These are phyloP conservation scores for Gavia stellata DNA, from an alignment of 2,113 vertebrate species.

Conservation along the genomic window DNA sequence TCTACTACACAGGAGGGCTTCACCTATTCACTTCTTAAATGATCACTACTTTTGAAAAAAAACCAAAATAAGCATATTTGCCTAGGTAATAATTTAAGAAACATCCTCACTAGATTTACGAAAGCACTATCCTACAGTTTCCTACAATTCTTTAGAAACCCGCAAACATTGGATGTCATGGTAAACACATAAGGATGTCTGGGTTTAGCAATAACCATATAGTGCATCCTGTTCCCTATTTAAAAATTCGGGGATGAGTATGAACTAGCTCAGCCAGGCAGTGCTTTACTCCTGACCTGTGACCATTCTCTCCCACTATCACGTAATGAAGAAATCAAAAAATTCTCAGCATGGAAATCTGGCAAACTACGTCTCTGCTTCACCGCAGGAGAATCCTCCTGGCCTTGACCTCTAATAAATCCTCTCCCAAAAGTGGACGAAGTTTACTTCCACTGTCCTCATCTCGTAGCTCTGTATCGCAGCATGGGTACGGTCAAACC, in stretches of 20 bases:
- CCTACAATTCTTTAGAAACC: not conserved
- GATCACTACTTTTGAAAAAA: not conserved
- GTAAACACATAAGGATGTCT: not conserved
- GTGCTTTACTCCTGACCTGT: not conserved
- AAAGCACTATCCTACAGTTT: not conserved
- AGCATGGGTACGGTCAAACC: not conserved
- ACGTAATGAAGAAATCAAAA: not conserved
- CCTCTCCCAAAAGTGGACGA: not conserved
- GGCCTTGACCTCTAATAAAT: not conserved
- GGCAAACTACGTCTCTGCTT: not conserved
- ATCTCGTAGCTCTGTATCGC: not conserved
- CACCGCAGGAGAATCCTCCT: not conserved
- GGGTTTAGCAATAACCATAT: not conserved
- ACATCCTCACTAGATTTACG: not conserved
- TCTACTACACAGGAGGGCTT: not conserved
- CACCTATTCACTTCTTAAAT: not conserved
- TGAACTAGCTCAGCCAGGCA: not conserved
- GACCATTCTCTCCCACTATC: not conserved
- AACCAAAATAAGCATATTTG: not conserved
- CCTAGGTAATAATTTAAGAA: not conserved
- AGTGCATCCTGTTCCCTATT: not conserved
- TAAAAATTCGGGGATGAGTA: not conserved
- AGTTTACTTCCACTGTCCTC: not conserved
- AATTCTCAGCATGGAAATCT: not conserved
- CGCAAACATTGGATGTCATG: not conserved